Evolutionary conservation across 2,797 vertebrate species (phyloP).

Genomic region (Eulemur rubriventer): DNA sequence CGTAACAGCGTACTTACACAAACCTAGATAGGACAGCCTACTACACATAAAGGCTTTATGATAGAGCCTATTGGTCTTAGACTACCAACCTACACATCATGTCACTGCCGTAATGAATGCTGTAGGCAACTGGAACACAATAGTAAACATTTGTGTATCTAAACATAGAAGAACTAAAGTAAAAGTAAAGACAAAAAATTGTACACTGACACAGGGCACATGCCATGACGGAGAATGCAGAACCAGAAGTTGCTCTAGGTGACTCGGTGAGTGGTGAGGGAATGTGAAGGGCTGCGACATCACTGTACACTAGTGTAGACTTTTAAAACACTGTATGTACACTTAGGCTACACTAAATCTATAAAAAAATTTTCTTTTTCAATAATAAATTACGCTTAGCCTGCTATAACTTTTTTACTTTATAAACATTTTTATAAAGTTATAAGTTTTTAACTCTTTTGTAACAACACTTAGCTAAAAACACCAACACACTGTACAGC

Average conservation of each 20-base stretch:
- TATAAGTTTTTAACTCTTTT: neutral
- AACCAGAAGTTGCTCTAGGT: neutral
- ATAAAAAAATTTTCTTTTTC: neutral
- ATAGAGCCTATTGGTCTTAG: neutral
- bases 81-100: neutral
- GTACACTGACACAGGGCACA: neutral
- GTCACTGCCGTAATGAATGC: neutral
- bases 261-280: neutral
- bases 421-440: neutral
- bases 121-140: neutral
- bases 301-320: neutral
- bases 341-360: neutral
- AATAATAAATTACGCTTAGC: neutral
- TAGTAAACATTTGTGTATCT: neutral
- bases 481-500: neutral
- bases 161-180: neutral
- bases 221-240: neutral
- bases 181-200: neutral
- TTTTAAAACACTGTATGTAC: neutral
- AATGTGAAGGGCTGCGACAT: neutral
- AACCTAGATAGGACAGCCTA: neutral
- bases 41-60: neutral
- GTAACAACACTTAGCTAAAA: neutral
- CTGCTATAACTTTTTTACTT: neutral
- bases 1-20: neutral